These are phyloP conservation scores for Metopia argyrocephala DNA, from an alignment of 2,888 invertebrate species.

Conservation along the genomic window DNA sequence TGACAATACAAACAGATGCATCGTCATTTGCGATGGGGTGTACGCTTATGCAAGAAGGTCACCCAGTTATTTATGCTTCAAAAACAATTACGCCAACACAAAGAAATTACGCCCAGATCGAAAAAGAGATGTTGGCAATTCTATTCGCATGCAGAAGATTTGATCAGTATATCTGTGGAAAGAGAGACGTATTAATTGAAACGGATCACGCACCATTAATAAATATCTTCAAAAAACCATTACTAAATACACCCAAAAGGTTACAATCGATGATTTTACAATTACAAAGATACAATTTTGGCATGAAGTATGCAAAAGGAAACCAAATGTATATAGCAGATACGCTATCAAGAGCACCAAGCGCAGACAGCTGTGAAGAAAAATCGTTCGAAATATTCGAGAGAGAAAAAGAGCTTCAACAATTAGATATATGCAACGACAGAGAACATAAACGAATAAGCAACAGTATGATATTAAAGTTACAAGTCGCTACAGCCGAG, in stretches of 20 bases:
- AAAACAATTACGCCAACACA: neutral
- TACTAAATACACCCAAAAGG: conserved; percentile 30
- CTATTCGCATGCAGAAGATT: neutral
- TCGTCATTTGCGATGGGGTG: neutral
- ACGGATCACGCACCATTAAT: conserved; percentile 56
- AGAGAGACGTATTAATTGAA: neutral
- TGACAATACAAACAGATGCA: conserved; percentile 16
- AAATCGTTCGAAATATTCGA: too few species aligned
- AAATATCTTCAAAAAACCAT: conserved; percentile 45
- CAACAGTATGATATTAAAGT: too few species aligned
- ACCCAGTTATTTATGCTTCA: neutral
- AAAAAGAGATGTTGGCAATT: conserved; percentile 8
- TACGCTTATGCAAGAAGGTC: neutral
- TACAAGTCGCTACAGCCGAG: too few species aligned
- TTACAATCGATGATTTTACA: conserved; percentile 18
- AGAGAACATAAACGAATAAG: too few species aligned
- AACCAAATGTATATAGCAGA: conserved; percentile 4
- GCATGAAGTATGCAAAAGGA: conserved; percentile 18
- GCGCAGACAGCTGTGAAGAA: neutral
- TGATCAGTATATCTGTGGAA: neutral
- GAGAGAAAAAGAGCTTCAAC: neutral
- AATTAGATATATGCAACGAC: neutral
- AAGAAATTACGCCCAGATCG: conserved; percentile 10
- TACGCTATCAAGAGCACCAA: neutral
- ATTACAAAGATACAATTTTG: conserved; percentile 23